These are phyloP conservation scores for Holacanthella duospinosa DNA, from an alignment of 2,888 invertebrate species.

Conservation along the genomic window DNA sequence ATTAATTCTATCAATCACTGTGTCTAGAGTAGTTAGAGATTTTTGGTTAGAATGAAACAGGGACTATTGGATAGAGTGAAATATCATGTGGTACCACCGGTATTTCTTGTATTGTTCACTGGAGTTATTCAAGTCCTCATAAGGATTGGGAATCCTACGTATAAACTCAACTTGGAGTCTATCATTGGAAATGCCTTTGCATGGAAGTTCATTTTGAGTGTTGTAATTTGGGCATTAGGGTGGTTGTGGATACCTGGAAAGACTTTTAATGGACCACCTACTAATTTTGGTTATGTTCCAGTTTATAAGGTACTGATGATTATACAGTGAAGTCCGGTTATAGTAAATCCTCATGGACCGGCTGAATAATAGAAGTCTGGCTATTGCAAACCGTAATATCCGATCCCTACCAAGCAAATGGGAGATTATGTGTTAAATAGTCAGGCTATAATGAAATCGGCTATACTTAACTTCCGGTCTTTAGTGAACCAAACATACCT, in stretches of 20 bases:
- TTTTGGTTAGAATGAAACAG: neutral
- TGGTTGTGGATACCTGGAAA: slow-evolving; percentile 42
- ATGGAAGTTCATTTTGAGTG: slow-evolving; percentile 38
- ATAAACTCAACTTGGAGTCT: slow-evolving; percentile 24
- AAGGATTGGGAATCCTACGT: slow-evolving; percentile 36
- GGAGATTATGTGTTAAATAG: too few relatives aligned
- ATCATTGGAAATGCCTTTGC: slow-evolving; percentile 39
- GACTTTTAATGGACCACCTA: slow-evolving; percentile 44
- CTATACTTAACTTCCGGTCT: too few relatives aligned
- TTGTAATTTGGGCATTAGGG: slow-evolving; percentile 42
- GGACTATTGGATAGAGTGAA: slow-evolving; percentile 17
- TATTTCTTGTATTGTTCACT: slow-evolving; percentile 40
- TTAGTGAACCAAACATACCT: too few relatives aligned
- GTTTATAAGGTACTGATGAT: slow-evolving; percentile 39
- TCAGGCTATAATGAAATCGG: too few relatives aligned
- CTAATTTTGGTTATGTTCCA: slow-evolving; percentile 45
- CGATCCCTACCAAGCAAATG: too few relatives aligned
- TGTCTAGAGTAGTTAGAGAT: too few relatives aligned
- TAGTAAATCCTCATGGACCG: too few relatives aligned
- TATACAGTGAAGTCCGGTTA: too few relatives aligned
- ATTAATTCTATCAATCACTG: too few relatives aligned
- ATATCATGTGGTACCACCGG: slow-evolving; percentile 39
- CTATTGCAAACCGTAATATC: too few relatives aligned
- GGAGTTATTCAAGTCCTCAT: slow-evolving; percentile 39
- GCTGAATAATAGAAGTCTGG: too few relatives aligned